phyloP scores from a whole-genome alignment of 2,113 vertebrate species.

The Hylia prasina region DNA sequence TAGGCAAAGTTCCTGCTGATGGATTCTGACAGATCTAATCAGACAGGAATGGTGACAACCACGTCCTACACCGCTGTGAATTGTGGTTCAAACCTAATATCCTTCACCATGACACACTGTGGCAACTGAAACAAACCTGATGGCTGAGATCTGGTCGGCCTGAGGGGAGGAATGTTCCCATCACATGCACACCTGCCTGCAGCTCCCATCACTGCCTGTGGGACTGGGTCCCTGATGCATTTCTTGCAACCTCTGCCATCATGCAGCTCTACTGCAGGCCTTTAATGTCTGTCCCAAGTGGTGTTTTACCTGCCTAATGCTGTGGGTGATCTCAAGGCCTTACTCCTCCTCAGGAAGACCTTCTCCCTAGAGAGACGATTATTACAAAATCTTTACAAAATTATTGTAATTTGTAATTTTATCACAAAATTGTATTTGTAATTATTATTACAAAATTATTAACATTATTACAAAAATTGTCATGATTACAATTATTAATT shows the following conservation, averaged over 20 bases:
- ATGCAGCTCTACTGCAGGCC: background rate
- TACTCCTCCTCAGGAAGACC: background rate
- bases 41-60: background rate
- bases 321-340: background rate
- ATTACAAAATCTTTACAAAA: too few relatives aligned
- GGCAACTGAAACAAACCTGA: background rate
- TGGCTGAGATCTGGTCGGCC: background rate
- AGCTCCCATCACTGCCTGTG: fast-evolving
- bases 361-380: background rate
- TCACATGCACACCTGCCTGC: background rate
- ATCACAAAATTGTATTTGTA: too few relatives aligned
- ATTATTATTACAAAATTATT: too few relatives aligned
- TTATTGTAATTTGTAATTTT: too few relatives aligned
- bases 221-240: background rate
- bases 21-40: constrained; percentile 49
- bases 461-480: too few relatives aligned
- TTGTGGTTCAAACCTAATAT: background rate
- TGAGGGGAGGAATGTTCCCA: background rate
- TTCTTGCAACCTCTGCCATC: background rate
- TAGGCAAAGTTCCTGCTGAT: background rate
- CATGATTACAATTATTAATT: too few relatives aligned
- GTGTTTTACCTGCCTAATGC: background rate
- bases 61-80: background rate
- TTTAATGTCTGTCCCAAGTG: background rate
- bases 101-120: background rate